A percentile compares a stretch with the other conserved stretches of the same genome.
These are phyloP conservation scores for Gryllus longicercus DNA, from an alignment of 2,888 invertebrate genomes.

Conservation along the genomic window DNA sequence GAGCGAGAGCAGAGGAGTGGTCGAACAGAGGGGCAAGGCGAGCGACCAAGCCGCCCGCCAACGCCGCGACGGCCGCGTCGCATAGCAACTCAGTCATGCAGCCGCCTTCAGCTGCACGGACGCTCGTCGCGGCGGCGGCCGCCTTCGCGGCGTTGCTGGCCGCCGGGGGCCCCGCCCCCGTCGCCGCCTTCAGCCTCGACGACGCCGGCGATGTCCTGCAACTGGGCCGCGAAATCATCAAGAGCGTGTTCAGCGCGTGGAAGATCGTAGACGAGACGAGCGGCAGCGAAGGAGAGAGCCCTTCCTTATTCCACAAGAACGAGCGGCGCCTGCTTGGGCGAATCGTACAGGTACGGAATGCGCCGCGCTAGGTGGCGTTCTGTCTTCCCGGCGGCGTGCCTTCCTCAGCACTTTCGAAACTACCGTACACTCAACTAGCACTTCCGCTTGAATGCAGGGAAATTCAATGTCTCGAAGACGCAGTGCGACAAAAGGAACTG, in stretches of 20 bases:
- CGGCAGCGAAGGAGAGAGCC: slow-evolving; percentile 56
- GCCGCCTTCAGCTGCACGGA: not conserved
- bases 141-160: not conserved
- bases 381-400: no score
- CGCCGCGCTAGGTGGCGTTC: not conserved
- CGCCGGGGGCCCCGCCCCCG: not conserved
- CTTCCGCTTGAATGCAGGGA: no score
- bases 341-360: slow-evolving; percentile 40
- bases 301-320: slow-evolving; percentile 55
- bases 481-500: no score
- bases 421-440: no score
- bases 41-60: not conserved
- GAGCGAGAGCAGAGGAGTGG: no score
- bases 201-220: slow-evolving; percentile 37
- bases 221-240: slow-evolving; percentile 40
- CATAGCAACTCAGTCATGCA: not conserved
- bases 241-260: slow-evolving; percentile 37
- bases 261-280: slow-evolving; percentile 51
- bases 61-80: not conserved
- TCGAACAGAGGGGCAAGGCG: not conserved
- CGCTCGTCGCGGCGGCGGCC: not conserved
- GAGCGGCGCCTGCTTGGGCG: slow-evolving; percentile 60
- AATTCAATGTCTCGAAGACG: no score
- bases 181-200: slow-evolving; percentile 21
- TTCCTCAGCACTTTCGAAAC: no score